Base-by-base conservation (phyloP, 2,888 invertebrate genomes). In the Cryptosula pallasiana region DNA sequence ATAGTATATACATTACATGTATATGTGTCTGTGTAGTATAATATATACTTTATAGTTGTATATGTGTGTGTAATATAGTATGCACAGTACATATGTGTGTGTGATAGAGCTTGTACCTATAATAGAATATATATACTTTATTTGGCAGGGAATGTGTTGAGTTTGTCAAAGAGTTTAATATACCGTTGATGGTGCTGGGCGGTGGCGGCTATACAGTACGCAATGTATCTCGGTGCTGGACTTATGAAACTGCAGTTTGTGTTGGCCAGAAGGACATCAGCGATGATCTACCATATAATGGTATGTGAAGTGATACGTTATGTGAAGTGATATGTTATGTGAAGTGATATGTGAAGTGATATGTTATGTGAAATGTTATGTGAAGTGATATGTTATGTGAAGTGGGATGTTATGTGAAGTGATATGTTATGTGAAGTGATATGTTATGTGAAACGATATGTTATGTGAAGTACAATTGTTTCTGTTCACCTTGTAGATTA, bases 141-240 rank as follows among this genome's bases (percentile, higher is more conserved):
- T 72, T 63, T 77, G 81, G 3, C 79, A 88, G 88, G 0, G 97
- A 98, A 80, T 99, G 99, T 83, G 99, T 99, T 0, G 91, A 93
- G 83, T 96, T 95, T 82, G 95, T 99, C 0, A 92, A 94, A 84
- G 92, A 91, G 74, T 87, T 96, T 23, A 93, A 94, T 81, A 90
- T 98, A 3, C 99, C 99, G 0, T 90, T 96, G 3, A 86, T 96
- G 57, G 94, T 95, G 0, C 90, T 97, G 0, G 95, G 91, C 16
- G 91, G 91, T 0, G 90, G 90, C 5, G 90, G 90, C 88, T 99
- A 98, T 84, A 99, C 97, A 0, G 87, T 97, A 32, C 88, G 95
- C 35, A 99, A 99, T 84, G 98, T 99, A 0, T 98, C 99, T 0
- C 88, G 99, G 1, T 98, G 97, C 84, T 99, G 99, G 99, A 96